Conservation (phyloP, 2,888 invertebrate species). For the Melangyna quadrimaculata region DNA sequence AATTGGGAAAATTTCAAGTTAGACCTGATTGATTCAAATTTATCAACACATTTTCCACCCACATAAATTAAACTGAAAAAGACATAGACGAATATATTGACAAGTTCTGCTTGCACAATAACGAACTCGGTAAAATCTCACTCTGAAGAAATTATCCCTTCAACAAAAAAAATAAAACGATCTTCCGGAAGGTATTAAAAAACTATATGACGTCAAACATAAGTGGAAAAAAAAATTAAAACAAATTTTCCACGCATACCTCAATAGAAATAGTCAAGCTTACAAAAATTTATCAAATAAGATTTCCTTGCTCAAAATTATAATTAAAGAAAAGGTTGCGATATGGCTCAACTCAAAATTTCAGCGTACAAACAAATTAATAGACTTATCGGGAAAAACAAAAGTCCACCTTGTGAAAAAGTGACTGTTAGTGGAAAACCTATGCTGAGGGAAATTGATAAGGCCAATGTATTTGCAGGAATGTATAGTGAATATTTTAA, state of each 20-base stretch:
- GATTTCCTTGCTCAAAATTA: neutral
- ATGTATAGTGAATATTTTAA: no score
- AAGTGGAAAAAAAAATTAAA: neutral
- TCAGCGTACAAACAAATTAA: neutral
- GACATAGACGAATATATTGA: neutral
- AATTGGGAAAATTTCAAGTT: neutral
- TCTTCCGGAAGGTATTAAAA: neutral
- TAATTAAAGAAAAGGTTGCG: neutral
- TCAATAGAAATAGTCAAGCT: neutral
- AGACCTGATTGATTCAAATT: neutral
- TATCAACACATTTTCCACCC: neutral
- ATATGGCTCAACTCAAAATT: neutral
- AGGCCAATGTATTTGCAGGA: no score
- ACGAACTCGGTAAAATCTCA: neutral
- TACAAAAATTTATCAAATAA: neutral
- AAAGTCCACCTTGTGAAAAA: no score
- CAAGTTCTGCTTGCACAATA: neutral
- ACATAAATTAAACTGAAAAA: neutral
- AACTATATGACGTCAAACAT: neutral
- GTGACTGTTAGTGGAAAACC: no score
- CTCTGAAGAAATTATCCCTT: neutral
- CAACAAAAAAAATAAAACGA: neutral
- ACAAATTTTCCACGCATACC: neutral
- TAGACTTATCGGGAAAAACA: no score
- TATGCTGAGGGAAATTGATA: no score